Base-by-base conservation (phyloP, 1,140 invertebrate genomes). In the Berghia stephanieae region DNA sequence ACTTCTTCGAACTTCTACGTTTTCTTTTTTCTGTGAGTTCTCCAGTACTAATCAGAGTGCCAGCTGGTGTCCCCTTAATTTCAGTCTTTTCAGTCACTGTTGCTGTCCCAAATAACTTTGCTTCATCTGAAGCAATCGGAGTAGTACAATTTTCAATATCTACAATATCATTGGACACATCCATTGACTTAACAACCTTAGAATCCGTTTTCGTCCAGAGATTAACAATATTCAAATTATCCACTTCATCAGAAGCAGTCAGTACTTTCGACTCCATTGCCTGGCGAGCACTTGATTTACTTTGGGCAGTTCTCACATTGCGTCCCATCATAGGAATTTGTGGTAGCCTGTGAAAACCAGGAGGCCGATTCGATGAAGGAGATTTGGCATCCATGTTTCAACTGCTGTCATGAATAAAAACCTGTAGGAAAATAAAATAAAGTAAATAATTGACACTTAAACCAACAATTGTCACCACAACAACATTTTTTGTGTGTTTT, bases 221-320 rank as follows among this genome's bases (percentile, higher is more conserved):
- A n/a, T n/a, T n/a, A n/a, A n/a, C 84, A 42, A 86, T 81, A 52
- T 84, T 78, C 10, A 85, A 60, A 3, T 81, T 82, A 16, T 83
- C 80, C 34, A 55, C 52, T 69, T 82, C 81, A 52, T 75, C 36
- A n/a, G n/a, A n/a, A n/a, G n/a, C n/a, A n/a, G n/a, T n/a, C 27
- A 60, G 40, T 18, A 46, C 40, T 63, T 79, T 60, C 8, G 44
- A 60, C 21, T 77, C 78, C 21, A 70, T 31, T 18, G 63, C 52
- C 34, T 63, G 49, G 42, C 85, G 86, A 2, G 79, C 79, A 24
- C 82, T 82, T 1, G 80, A 70, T 77, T 87, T 87, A 78, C 85
- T 87, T 69, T 87, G 85, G 46, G 85, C 85, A 66, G 85, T 87
- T 68, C 86, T 84, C 8, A 82, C 71, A 75, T 82, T 85, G 5